Evolutionary conservation across 2,113 vertebrate genomes (phyloP), one percentile per base, ranked within the genome.

Genomic region (Chauna torquata): DNA sequence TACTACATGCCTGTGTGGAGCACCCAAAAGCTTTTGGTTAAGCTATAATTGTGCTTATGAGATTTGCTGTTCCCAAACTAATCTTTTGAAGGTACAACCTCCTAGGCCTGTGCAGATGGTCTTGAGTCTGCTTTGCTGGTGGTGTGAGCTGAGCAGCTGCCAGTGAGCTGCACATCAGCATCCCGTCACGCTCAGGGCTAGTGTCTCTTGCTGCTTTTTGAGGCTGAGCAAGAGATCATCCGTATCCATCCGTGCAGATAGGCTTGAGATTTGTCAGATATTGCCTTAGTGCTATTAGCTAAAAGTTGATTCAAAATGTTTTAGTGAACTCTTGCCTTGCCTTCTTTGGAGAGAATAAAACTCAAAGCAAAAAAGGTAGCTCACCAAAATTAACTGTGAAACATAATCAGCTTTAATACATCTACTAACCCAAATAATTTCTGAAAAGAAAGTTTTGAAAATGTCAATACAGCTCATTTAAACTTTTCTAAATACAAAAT

Each of bases 131-230:
- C 40, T 59, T 23, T n/a, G 16, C 49, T 69, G 65, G 65, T 16
- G 32, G 17, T 16, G 8, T 16, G 59, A 25, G 22, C 40, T 52
- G 45, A 61, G 82, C 45, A 83, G 64, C 9, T 20, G n/a, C 32
- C 12, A 2, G 12, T 23, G 86, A 57, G 20, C 55, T 86, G 36
- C 55, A 9, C 4, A 0, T 66, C 84, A 49, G 47, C 50, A 27
- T 45, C 45, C 36, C 2, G 0, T 13, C 38, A 28, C 0, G 0
- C 38, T 36, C 68, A 25, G 52, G 58, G 16, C 4, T 28, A 22
- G 8, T 18, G 49, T 7, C 38, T 45, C 44, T 34, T 47, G 16
- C 5, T 54, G 36, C 20, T 77, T 81, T 81, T 42, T 28, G 11
- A 65, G 42, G 44, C 24, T 65, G 38, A 81, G 32, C 54, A 52